Evolutionary conservation across 2,797 vertebrate species (phyloP), one percentile per base, ranked within the genome.

Genomic region (Hirundo rustica): DNA sequence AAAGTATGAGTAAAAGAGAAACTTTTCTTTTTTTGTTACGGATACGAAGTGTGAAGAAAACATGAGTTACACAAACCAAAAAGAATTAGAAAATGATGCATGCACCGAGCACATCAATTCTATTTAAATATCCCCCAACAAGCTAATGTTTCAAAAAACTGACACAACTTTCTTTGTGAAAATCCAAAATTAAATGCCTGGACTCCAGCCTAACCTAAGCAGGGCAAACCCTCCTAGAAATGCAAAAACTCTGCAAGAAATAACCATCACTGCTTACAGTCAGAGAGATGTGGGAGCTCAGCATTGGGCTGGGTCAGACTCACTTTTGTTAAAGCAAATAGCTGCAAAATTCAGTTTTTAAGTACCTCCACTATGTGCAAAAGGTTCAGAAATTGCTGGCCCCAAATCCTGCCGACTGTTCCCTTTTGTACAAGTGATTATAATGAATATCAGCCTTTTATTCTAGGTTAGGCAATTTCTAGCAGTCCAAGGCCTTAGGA

Each of bases 1-100:
- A 61, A 94, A 90, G 71, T 78, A 47, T 91, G 84, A 95, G 70
- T 80, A 76, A 92, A 77, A n/a, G 81, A 93, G 66, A 79, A 96
- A 89, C 64, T 87, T 88, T 47, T 74, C 27, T 38, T 34, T 66
- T 66, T 64, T 93, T 88, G 79, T 84, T 95, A 71, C 25, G 36
- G 66, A 92, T 93, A 76, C 88, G 60, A 66, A 82, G 73, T 14
- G 0, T 23, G 61, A 79, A 58, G 65, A 42, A 58, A 81, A 78
- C 21, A 14, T 1, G 21, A 95, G 23, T 26, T 51, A 50, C 42
- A 65, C 40, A 75, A 55, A 71, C n/a, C 5, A 80, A 36, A 50
- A 54, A 65, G 61, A 78, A 38, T 1, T 72, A 51, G 27, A 57
- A 89, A 91, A 87, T n/a, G 55, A 36, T 10, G 5, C 26, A 16